These are phyloP conservation scores for Intellagama lesueurii DNA, from an alignment of 2,797 vertebrate genomes.

Conservation along the genomic window DNA sequence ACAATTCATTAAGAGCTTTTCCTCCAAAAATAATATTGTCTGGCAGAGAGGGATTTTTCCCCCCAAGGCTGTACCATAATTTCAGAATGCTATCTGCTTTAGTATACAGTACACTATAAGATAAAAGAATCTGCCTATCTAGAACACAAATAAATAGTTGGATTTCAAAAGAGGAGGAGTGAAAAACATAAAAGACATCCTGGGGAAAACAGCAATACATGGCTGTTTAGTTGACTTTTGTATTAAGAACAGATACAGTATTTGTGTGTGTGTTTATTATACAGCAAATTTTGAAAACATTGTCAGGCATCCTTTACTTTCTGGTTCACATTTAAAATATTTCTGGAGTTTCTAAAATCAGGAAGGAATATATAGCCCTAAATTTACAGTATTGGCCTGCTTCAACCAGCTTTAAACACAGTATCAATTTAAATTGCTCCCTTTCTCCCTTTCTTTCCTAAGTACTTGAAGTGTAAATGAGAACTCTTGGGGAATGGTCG, in stretches of 20 bases:
- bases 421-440: neutral
- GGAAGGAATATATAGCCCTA: conserved; percentile 6
- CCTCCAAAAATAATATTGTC: conserved; percentile 75
- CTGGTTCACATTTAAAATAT: conserved; percentile 61
- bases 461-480: conserved; percentile 37
- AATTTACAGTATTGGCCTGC: conserved; percentile 17
- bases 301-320: conserved; percentile 63
- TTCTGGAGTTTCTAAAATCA: conserved; percentile 45
- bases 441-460: conserved; percentile 11
- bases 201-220: conserved; percentile 74
- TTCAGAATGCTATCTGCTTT: conserved; percentile 72
- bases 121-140: conserved; percentile 75
- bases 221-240: conserved; percentile 70
- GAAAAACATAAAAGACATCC: conserved; percentile 71
- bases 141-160: conserved; percentile 73
- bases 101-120: conserved; percentile 70
- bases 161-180: conserved; percentile 63
- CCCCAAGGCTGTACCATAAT: conserved; percentile 58
- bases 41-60: conserved; percentile 53
- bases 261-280: conserved; percentile 21
- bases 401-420: conserved; percentile 43
- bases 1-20: conserved; percentile 63
- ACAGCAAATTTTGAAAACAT: conserved; percentile 64
- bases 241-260: conserved; percentile 68
- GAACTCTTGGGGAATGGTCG: conserved; percentile 48